phyloP scores from a whole-genome alignment of 53 echinoderm and acorn worm genomes.

The Actinopyga echinites region DNA sequence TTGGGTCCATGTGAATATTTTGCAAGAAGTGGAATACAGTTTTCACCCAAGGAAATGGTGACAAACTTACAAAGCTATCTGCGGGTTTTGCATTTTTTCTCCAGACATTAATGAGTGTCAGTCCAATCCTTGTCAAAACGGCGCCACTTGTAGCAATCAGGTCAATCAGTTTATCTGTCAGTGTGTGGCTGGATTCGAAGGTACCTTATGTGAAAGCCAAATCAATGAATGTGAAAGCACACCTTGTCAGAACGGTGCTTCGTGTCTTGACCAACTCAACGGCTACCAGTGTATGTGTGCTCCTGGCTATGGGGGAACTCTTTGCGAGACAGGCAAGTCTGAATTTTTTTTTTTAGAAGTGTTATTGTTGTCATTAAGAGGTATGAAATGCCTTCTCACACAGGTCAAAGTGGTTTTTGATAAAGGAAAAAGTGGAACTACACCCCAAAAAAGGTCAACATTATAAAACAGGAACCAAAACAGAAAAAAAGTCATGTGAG shows the following conservation, averaged over 20 bases:
- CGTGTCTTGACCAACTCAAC: constrained; percentile 53
- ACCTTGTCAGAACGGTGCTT: constrained; percentile 67
- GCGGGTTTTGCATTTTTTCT: neutral
- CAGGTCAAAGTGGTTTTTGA: too few species aligned
- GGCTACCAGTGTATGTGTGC: constrained; percentile 53
- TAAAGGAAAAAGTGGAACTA: too few species aligned
- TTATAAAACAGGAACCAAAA: too few species aligned
- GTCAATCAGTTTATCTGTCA: constrained; percentile 43
- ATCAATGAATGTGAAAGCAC: constrained; percentile 67
- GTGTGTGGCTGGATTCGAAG: constrained; percentile 49
- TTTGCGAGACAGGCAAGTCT: constrained; percentile 59
- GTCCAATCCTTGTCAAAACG: constrained; percentile 52
- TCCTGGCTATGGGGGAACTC: constrained; percentile 49
- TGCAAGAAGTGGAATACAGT: too few species aligned
- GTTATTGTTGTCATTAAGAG: too few species aligned
- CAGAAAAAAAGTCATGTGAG: too few species aligned
- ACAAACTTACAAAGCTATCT: too few species aligned
- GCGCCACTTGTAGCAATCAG: constrained; percentile 41
- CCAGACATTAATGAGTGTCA: constrained; percentile 63
- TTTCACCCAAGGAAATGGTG: too few species aligned
- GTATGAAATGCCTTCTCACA: too few species aligned
- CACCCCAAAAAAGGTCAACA: too few species aligned
- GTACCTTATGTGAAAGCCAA: constrained; percentile 52
- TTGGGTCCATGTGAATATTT: too few species aligned
- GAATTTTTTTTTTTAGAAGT: too few species aligned